Percentiles rank a stretch among this genome's conserved stretches.
Evolutionary conservation across 2,888 invertebrate species (phyloP).

Genomic region (Ametastegia equiseti): DNA sequence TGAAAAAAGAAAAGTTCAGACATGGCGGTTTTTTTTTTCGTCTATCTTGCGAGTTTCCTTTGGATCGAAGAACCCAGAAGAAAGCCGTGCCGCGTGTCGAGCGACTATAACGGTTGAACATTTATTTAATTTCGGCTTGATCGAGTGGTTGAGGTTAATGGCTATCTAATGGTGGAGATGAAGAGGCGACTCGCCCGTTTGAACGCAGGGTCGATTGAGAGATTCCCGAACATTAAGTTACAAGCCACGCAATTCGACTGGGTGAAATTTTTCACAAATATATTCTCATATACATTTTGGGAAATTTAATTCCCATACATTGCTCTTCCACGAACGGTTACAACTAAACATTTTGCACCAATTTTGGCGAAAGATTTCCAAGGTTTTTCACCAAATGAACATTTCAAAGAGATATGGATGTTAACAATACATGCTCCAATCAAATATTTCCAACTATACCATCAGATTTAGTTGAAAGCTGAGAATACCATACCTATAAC

Average conservation of each 20-base stretch:
- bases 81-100: not conserved
- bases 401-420: too few species aligned
- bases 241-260: not conserved
- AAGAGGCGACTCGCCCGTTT: not conserved
- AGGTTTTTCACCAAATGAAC: too few species aligned
- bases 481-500: not conserved
- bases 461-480: not conserved
- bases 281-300: not conserved
- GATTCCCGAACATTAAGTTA: not conserved
- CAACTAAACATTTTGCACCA: too few species aligned
- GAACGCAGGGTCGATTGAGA: constrained; percentile 9
- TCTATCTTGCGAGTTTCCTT: not conserved
- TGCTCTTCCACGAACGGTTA: too few species aligned
- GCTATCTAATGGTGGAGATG: constrained; percentile 37
- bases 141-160: constrained; percentile 42
- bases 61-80: not conserved
- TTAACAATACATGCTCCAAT: too few species aligned
- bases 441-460: too few species aligned
- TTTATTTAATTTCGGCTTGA: constrained; percentile 49
- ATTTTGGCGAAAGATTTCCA: not conserved
- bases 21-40: not conserved
- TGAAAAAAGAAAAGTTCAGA: too few species aligned
- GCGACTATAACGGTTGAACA: constrained; percentile 23
- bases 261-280: not conserved
- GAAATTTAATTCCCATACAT: not conserved